phyloP scores from a whole-genome alignment of 2,888 invertebrate genomes.

The Parasteatoda lunata region DNA sequence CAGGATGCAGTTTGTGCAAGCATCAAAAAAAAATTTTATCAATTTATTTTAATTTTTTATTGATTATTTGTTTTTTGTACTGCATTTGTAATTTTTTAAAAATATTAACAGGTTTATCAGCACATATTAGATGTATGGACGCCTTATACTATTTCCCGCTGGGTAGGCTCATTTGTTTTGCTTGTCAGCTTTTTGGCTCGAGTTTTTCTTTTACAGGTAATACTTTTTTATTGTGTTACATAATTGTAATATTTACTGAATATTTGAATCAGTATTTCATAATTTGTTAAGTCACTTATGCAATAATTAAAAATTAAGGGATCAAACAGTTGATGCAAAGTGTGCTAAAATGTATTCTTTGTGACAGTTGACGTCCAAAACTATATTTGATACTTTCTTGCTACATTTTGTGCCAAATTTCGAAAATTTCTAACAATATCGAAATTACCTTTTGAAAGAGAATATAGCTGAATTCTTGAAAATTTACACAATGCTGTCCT shows the following conservation, averaged over 20 bases:
- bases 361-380: too few species aligned
- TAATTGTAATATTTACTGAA: background rate
- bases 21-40: too few species aligned
- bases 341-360: background rate
- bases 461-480: too few species aligned
- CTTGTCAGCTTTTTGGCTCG: constrained; percentile 77
- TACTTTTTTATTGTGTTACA: background rate
- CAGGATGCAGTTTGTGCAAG: too few species aligned
- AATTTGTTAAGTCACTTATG: background rate
- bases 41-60: too few species aligned
- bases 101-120: constrained; percentile 70
- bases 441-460: too few species aligned
- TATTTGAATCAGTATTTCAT: background rate
- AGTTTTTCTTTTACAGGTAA: constrained; percentile 87
- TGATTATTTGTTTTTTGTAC: too few species aligned
- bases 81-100: background rate
- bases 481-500: too few species aligned
- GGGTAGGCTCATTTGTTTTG: constrained; percentile 76
- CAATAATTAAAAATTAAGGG: background rate
- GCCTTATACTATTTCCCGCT: constrained; percentile 86
- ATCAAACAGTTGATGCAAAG: background rate
- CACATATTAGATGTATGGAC: constrained; percentile 86
- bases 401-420: too few species aligned
- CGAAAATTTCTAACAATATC: too few species aligned
- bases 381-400: too few species aligned